These are phyloP conservation scores for Zaprionus davidi DNA, from an alignment of 1,140 invertebrate genomes.

Conservation along the genomic window DNA sequence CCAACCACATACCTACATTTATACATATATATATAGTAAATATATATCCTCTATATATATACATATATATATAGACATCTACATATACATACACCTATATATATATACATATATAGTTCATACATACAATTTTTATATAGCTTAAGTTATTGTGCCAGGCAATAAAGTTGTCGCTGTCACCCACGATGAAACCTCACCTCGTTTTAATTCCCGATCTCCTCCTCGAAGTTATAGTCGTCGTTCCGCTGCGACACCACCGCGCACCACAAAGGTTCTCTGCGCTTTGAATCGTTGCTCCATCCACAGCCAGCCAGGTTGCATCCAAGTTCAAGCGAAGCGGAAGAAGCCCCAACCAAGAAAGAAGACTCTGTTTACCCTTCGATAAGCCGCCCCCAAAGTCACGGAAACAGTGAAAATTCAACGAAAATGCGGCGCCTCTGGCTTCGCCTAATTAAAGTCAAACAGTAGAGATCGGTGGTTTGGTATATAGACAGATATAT, in stretches of 20 bases:
- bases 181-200: constrained; percentile 3
- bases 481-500: constrained; percentile 1
- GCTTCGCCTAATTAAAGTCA: constrained; percentile 45
- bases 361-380: constrained; percentile 32
- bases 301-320: constrained; percentile 10
- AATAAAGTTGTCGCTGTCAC: constrained; percentile 47
- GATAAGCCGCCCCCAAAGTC: constrained; percentile 28
- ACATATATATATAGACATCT: constrained; percentile 17
- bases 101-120: constrained; percentile 26
- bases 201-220: background rate
- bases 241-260: constrained; percentile 34
- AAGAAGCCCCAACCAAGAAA: constrained; percentile 15
- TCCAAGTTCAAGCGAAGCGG: background rate
- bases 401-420: constrained; percentile 1
- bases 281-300: constrained; percentile 41
- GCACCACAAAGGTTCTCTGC: constrained; percentile 40
- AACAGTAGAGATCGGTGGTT: constrained; percentile 30
- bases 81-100: constrained; percentile 11
- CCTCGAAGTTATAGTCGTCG: background rate
- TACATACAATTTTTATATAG: constrained; percentile 66
- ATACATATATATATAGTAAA: constrained; percentile 24
- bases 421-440: constrained; percentile 26
- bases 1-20: constrained; percentile 20
- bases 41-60: constrained; percentile 19
- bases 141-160: constrained; percentile 60